A percentile compares a stretch with the other conserved stretches of the same genome.
phyloP scores from a whole-genome alignment of 2,113 vertebrate species.

The Helogale parvula region DNA sequence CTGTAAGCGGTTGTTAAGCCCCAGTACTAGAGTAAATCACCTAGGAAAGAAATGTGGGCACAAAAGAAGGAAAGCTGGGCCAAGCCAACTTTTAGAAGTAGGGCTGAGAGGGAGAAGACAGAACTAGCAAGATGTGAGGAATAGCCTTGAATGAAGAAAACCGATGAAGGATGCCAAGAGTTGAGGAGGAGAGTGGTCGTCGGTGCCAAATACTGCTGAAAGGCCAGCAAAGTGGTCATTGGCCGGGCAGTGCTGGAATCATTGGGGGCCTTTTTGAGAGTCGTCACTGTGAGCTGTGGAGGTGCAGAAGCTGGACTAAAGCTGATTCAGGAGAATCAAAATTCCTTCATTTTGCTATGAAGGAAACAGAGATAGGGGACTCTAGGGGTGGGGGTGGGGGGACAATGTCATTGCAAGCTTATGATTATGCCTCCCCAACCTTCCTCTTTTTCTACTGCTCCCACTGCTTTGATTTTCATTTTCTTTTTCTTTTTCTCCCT shows the following conservation, averaged over 20 bases:
- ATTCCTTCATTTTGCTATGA: not conserved
- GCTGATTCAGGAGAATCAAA: not conserved
- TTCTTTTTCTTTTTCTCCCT: not conserved
- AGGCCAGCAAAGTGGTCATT: not conserved
- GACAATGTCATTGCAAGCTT: not conserved
- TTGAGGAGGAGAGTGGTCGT: not conserved
- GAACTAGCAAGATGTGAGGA: not conserved
- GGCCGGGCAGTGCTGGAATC: not conserved
- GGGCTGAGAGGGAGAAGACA: not conserved
- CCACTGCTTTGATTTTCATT: not conserved
- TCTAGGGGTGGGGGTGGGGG: not conserved
- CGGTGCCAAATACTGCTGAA: not conserved
- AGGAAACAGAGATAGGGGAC: not conserved
- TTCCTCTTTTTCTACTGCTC: not conserved
- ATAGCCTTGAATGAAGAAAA: not conserved
- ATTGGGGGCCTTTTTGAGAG: not conserved
- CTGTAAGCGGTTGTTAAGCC: not conserved
- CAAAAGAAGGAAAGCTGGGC: not conserved
- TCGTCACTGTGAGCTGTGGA: not conserved
- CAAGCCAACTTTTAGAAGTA: not conserved
- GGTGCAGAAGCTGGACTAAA: not conserved
- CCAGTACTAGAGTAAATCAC: not conserved
- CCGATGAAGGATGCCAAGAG: not conserved
- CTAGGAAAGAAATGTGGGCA: not conserved
- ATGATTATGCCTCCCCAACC: not conserved